Base-by-base conservation (phyloP, 64 coral and sea anemone species). In the Trachythela sp. region DNA sequence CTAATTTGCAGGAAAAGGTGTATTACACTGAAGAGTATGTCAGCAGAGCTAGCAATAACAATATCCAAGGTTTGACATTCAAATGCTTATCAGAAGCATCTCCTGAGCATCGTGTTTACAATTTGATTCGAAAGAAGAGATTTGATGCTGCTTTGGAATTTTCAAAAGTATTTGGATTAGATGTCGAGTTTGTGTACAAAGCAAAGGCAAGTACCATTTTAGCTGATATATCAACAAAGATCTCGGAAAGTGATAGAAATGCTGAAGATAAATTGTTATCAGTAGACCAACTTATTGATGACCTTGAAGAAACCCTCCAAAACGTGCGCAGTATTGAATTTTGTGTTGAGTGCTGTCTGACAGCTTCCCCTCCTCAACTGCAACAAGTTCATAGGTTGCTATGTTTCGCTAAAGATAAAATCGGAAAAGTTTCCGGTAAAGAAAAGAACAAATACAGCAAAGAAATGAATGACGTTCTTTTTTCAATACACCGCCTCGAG, bases 111-210 rank as follows among this genome's bases (percentile, higher is more conserved):
- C 31, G 75, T 17, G 75, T 80, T 80, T 80, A 80, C 75, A 80
- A 30, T 22, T 35, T 80, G 4, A 39, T 80, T 80, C 31, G 75
- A 80, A 80, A 80, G 30, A 80, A 80, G 75, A 80, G 35, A 13
- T 80, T 80, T 80, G 75, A 80, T 80, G 37, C 75, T 80, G 75
- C 75, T 80, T 80, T 80, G 37, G 75, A 80, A 39, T 80, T 80
- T 39, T 30, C 75, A 36, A 80, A 35, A 35, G 3, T 39, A 11
- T 80, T 80, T 39, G 75, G 75, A 80, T 38, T 80, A 37, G 75
- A 80, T 80, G 37, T 39, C 35, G 75, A 80, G 20, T 36, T 80
- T 30, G 75, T 80, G 13, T 80, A 80, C 75, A 80, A 80, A 80
- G 75, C 75, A 36, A 80, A 80, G 20, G 31, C 75, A 37, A 80